Base-by-base conservation (phyloP, 2,113 vertebrate genomes). In the Pica pica region DNA sequence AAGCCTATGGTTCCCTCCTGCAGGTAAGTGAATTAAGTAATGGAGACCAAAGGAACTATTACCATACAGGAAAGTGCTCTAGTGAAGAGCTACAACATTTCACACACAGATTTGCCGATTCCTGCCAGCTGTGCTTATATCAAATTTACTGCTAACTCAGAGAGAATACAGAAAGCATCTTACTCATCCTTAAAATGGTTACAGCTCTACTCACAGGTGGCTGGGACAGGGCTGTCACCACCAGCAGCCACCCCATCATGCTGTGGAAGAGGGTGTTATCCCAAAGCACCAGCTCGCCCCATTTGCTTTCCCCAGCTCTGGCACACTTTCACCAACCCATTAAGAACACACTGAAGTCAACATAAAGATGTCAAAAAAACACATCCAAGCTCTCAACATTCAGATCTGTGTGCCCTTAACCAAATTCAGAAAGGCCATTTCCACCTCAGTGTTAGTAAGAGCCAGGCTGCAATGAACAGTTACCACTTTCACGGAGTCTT, bases 261-360 rank as follows among this genome's bases (percentile, higher is more conserved):
- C 41, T 9, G 17, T 8, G 33, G 53, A 35, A 59, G 10, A 69
- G 6, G 4, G 4, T 11, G 11, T 41, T 47, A 77, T 16, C 75
- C 26, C 41, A 50, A 73, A 59, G 39, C 47, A 77, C 28, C 11
- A 71, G 35, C 49, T 61, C 22, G 22, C 3, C 12, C 11, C 1
- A 33, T 2, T 37, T 1, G 0, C 12, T 41, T 27, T 67, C 30
- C 50, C 57, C 31, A 61, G 17, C 41, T 86, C 50, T 44, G 30
- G 71, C 28, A 79, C 0, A 0, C n/a, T 41, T 55, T 41, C 76
- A 47, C 19, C 20, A 52, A 9, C n/a, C 31, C 3, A 0, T 27
- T 59, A 47, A 2, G 22, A 61, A 59, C 26, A 59, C 28, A 30
- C 10, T 10, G 31, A 80, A 76, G 13, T 33, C 78, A 89, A 44